Evolutionary conservation across 2,797 vertebrate species (phyloP), one percentile per base, ranked within the genome.

Genomic region (Acipenser ruthenus): DNA sequence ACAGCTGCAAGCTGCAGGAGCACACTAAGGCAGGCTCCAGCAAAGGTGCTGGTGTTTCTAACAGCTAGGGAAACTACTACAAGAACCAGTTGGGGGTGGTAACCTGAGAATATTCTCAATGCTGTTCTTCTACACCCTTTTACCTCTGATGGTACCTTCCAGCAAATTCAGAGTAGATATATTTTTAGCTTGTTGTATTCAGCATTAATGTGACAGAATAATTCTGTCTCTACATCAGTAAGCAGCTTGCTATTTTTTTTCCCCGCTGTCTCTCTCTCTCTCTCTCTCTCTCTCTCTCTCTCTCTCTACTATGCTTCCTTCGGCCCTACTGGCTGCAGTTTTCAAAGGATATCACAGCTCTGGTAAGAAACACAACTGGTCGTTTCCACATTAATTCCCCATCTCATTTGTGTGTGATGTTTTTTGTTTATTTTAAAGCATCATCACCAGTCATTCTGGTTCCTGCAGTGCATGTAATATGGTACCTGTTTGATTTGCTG

Each of bases 311-410:
- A 76, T 90, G 83, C 85, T 86, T 88, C 89, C 88, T 83, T 91
- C 86, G 93, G 90, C 91, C 88, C 85, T 85, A 84, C 84, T 87
- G 93, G 91, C 91, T 91, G 76, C 93, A 95, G 86, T 97, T 98
- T 94, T 94, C 95, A 89, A 93, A 97, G 93, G 95, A 98, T 90
- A 93, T 95, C 91, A 92, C 92, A 75, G 93, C 93, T 87, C 90
- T 97, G 95, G 96, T 99, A 98, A 99, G 96, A 86, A 71, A 76
- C 77, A 80, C 82, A 83, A 79, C 70, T 79, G 64, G 72, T 74
- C 74, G 68, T 65, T 63, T 67, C 80, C 81, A 74, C 73, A 72
- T 67, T 37, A 67, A 74, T 62, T 66, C 60, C 61, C 37, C 62
- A 59, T 62, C 51, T 71, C 23, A 47, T 56, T 65, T 63, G 6